These are phyloP conservation scores for Campoplex nolae DNA, from an alignment of 2,888 invertebrate species.

Conservation along the genomic window DNA sequence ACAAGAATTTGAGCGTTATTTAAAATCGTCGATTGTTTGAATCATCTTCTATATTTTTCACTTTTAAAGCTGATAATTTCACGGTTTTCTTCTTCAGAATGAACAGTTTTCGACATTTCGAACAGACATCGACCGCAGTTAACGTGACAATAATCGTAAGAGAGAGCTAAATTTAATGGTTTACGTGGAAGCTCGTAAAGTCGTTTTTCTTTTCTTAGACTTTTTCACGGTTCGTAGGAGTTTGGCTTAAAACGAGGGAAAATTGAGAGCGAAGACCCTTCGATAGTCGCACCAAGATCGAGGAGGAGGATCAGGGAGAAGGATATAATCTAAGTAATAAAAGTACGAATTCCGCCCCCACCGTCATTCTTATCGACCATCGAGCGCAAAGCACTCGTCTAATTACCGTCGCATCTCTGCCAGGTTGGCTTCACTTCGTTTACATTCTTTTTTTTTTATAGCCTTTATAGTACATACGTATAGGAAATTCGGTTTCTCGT, in stretches of 20 bases:
- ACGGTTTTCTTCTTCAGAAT: constrained; percentile 25
- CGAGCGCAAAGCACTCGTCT: constrained; percentile 70
- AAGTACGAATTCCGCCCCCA: constrained; percentile 63
- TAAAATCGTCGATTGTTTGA: constrained; percentile 20
- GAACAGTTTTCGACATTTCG: constrained; percentile 53
- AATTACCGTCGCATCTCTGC: constrained; percentile 71
- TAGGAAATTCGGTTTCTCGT: constrained; percentile 8
- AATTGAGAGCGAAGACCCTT: constrained; percentile 48
- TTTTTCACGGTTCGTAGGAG: constrained; percentile 62
- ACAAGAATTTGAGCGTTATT: constrained; percentile 26
- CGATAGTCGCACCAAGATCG: constrained; percentile 42
- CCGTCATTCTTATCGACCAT: constrained; percentile 22
- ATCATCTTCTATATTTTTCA: constrained; percentile 3
- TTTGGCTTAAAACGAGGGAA: constrained; percentile 44
- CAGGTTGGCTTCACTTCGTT: constrained; percentile 70
- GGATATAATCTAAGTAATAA: constrained; percentile 72
- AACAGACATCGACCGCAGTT: constrained; percentile 61
- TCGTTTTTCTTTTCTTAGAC: constrained; percentile 40
- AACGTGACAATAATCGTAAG: constrained; percentile 66
- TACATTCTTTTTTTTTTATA: constrained; percentile 71
- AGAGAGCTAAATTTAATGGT: constrained; percentile 68
- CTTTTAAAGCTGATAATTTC: constrained; percentile 46
- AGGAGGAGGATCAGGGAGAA: constrained; percentile 55
- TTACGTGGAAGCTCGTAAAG: constrained; percentile 63
- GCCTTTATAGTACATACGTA: constrained; percentile 52